Base-by-base conservation (phyloP, 2,888 invertebrate species). In the Phalera bucephala region DNA sequence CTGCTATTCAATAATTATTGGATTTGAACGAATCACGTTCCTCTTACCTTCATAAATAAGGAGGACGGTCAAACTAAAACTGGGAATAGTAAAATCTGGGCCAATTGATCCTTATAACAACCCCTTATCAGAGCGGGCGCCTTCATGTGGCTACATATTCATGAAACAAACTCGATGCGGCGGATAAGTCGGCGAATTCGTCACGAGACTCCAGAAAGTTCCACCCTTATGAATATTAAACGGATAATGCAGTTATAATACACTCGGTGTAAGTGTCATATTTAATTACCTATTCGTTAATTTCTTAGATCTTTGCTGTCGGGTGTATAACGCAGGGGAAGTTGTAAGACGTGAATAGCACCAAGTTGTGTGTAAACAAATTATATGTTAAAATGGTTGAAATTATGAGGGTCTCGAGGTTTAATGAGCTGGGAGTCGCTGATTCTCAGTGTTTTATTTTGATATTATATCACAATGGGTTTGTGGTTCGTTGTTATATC, bases 231-330 rank as follows among this genome's bases (percentile, higher is more conserved):
- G 86, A 83, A 87, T 88, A 86, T 81, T 83, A 69, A 84, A 64
- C 50, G 62, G 68, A 74, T 83, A 83, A 85, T 86, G 84, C 82
- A 83, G 78, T 86, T 86, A 81, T 80, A 78, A 81, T 76, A 71
- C 67, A 69, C 64, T 67, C 48, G 57, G 66, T 75, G 69, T 69
- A 76, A 75, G 73, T 71, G 64, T 57, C 54, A 45, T 48, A 66
- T 73, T 75, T 70, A 72, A 80, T 79, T 78, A 64, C 61, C 52
- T 64, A 57, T 57, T 56, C 59, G 52, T 54, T 70, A 69, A 76
- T 75, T 67, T 58, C 51, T 67, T 46, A 51, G 50, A 64, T 57
- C 51, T 67, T 72, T 58, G 57, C 51, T 53, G 55, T 38, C 35
- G 45, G 40, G 56, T 65, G 50, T 46, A 8, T 21, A 28, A 32